Base-by-base conservation (phyloP, 1,140 invertebrate genomes). In the Sinonovacula constricta region DNA sequence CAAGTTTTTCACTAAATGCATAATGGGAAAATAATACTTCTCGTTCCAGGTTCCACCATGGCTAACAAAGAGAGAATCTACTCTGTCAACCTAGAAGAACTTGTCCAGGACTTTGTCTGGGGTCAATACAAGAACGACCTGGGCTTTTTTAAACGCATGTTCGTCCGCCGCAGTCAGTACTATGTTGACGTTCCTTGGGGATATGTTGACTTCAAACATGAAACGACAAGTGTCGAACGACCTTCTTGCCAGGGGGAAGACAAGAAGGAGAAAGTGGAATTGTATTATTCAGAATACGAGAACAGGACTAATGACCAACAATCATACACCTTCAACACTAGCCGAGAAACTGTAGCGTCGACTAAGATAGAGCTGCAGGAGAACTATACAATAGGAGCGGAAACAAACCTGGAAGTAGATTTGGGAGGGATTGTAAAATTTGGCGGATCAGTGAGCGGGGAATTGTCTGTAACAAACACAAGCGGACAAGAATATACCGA, bases 181-280 rank as follows among this genome's bases (percentile, higher is more conserved):
- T 39, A 70, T n/a, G 56, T 79, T 33, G 77, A 79, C 51, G 66
- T 79, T 15, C 70, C 67, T 10, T 79, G 77, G 77, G 69, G 77
- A 49, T 79, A 79, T 39, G 18, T 79, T 30, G 62, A 63, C 18
- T 79, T 79, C 51, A 36, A 51, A 33, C 77, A 79, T 51, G 36
- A 33, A 12, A 79, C 77, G 15, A 59, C 39, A 45, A 18, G 18
- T 7, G 18, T 10, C 7, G 7, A 5, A 22, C 31, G 33, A 66
- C 22, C 36, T 24, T n/a, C n/a, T n/a, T n/a, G n/a, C n/a, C n/a
- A 22, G 14, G 26, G n/a, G 10, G 30, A 59, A 33, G 56, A 31
- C 1, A 30, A 45, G 0, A 51, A 68, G 34, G 34, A 69, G 28
- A 62, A 57, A n/a, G 31, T 59, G 7, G 68, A 66, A 59, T 53